Conservation (phyloP, 2,888 invertebrate species). For the Pristionchus exspectatus region DNA sequence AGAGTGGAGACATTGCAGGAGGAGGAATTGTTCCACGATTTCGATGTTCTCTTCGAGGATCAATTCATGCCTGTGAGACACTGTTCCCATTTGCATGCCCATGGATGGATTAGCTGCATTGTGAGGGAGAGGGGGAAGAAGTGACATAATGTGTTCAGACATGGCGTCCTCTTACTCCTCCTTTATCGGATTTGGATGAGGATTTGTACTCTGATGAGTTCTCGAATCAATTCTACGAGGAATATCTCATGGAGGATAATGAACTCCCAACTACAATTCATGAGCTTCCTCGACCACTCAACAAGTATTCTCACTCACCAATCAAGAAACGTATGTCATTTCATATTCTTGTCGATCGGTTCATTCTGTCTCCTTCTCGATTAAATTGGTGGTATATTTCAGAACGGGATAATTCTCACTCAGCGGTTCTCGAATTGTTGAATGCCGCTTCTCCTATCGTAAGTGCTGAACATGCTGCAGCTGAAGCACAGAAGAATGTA, state of each 20-base stretch:
- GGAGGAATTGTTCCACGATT: slow-evolving; percentile 22
- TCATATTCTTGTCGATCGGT: not conserved
- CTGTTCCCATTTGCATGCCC: not conserved
- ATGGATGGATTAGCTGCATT: too few species aligned
- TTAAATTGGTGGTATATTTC: not conserved
- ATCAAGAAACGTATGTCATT: slow-evolving; percentile 34
- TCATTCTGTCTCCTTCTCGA: not conserved
- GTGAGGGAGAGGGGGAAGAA: not conserved
- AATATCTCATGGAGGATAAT: slow-evolving; percentile 66
- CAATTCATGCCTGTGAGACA: slow-evolving; percentile 62
- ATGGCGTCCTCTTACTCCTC: slow-evolving; percentile 98
- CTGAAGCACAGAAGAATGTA: slow-evolving; percentile 31
- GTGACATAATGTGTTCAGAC: slow-evolving; percentile 83
- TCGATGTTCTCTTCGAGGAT: slow-evolving; percentile 56
- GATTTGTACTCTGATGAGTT: slow-evolving; percentile 93
- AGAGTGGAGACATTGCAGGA: slow-evolving; percentile 13
- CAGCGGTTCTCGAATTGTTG: slow-evolving; percentile 42
- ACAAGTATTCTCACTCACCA: slow-evolving; percentile 58
- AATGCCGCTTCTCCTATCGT: slow-evolving; percentile 49
- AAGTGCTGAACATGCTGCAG: not conserved
- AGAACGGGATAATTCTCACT: slow-evolving; percentile 20
- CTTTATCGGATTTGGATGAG: slow-evolving; percentile 86
- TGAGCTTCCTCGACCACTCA: slow-evolving; percentile 63
- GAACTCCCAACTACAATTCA: slow-evolving; percentile 62
- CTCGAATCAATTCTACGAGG: slow-evolving; percentile 87